Evolutionary conservation across 2,797 vertebrate species (phyloP), one percentile per base, ranked within the genome.

Genomic region (Pogonophryne albipinna): DNA sequence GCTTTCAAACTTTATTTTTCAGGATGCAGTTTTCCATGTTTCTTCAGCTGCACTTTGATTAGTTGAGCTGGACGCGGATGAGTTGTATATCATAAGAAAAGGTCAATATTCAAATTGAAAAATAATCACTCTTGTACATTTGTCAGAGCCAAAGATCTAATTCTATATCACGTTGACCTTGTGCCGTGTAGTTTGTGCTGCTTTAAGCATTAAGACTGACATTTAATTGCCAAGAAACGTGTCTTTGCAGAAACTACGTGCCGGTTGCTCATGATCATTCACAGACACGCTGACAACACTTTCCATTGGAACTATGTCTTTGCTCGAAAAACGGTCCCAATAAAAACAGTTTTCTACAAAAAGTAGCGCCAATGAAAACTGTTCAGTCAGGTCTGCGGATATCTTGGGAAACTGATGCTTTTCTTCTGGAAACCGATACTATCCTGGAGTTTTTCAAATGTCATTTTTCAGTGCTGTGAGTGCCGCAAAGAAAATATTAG

Each of bases 1-100:
- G 56, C 65, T 71, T 61, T 81, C 71, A 14, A 38, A 12, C 77
- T 79, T 70, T 71, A 13, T 78, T 27, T 27, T 76, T 79, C 31
- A 23, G 71, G 51, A 78, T 71, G 59, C 41, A 41, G n/a, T 51
- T 76, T 49, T 81, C 10, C 10, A 3, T 46, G 46, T 52, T 45
- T 23, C 73, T 83, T 81, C 60, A 55, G 46, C 31, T 46, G 31
- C 20, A 61, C 23, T 12, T 79, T 47, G 10, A 60, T 63, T 8
- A 49, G 41, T 27, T 41, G 6, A 49, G 31, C 34, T 41, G 6
- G 38, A 11, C 4, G 4, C 1, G 1, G 14, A 23, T 44, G 16
- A 42, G 8, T 17, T 20, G 31, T 17, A 34, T 7, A 11, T 15
- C 38, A 12, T 44, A 14, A 8, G 17, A 20, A 57, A 46, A 59